Evolutionary conservation across 2,113 vertebrate genomes (phyloP).

Genomic region (Alethe diademata): DNA sequence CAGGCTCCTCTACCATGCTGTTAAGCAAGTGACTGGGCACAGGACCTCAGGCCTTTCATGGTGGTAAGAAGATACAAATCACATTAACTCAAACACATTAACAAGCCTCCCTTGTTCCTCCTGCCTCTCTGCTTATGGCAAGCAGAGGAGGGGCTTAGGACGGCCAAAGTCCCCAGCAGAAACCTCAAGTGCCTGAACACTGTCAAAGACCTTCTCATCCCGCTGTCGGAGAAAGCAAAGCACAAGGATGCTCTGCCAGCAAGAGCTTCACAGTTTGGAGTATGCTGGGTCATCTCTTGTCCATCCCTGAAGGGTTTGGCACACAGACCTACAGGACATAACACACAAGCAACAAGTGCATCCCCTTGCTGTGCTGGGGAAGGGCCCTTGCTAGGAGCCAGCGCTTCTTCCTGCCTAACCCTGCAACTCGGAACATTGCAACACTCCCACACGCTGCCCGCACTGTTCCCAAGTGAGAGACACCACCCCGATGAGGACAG

Average conservation of each 20-base stretch:
- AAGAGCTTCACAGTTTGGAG: slow-evolving; percentile 13
- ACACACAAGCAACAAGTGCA: fast-evolving
- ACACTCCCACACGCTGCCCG: fast-evolving
- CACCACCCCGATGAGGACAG: background rate
- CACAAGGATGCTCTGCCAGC: background rate
- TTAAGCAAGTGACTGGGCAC: background rate
- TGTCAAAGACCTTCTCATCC: background rate
- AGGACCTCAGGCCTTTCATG: background rate
- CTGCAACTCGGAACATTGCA: background rate
- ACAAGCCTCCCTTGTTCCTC: background rate
- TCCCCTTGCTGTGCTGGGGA: background rate
- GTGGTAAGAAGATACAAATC: background rate
- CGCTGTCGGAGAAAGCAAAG: background rate
- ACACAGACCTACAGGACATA: background rate
- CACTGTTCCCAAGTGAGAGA: background rate
- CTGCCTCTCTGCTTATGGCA: background rate
- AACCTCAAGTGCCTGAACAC: background rate
- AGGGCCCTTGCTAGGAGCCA: background rate
- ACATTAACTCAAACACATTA: background rate
- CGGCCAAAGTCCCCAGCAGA: background rate
- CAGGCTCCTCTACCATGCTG: background rate
- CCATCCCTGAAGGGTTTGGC: background rate
- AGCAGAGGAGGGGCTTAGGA: background rate
- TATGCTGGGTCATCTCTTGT: background rate
- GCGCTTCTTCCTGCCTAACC: background rate